phyloP scores from a whole-genome alignment of 2,888 invertebrate species.

The Deroplatys truncata region DNA sequence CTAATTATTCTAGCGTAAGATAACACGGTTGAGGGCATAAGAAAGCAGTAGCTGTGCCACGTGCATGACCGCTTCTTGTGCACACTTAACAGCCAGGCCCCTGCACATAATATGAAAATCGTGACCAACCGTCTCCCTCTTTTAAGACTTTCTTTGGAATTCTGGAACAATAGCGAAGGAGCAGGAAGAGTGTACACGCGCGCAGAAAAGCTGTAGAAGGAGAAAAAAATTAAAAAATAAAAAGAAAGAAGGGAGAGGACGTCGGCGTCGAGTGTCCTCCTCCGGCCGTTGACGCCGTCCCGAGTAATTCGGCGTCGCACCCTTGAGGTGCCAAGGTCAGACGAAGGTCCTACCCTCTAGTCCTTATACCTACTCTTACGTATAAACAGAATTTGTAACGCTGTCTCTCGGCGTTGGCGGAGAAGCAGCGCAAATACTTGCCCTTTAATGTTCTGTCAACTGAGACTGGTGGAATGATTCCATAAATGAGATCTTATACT shows the following conservation, averaged over 20 bases:
- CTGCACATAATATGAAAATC: background rate
- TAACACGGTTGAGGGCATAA: too few relatives aligned
- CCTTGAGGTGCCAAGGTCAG: background rate
- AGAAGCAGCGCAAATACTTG: too few relatives aligned
- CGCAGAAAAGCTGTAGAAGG: background rate
- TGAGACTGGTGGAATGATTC: too few relatives aligned
- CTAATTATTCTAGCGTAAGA: too few relatives aligned
- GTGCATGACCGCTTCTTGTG: background rate
- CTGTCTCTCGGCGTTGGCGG: too few relatives aligned
- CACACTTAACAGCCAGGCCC: background rate
- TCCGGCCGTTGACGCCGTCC: background rate
- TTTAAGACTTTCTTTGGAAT: background rate
- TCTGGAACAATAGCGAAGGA: background rate
- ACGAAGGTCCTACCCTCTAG: background rate
- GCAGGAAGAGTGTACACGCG: background rate
- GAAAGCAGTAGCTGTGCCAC: background rate
- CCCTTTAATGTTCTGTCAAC: too few relatives aligned
- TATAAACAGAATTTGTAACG: too few relatives aligned
- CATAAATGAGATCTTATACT: too few relatives aligned
- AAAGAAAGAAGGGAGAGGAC: background rate
- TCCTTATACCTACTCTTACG: too few relatives aligned
- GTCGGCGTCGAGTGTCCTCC: background rate
- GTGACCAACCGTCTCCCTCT: background rate
- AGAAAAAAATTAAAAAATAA: background rate
- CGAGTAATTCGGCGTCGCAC: background rate